Evolutionary conservation across 2,888 invertebrate species (phyloP).

Genomic region (Fissipunctia ypsillon): DNA sequence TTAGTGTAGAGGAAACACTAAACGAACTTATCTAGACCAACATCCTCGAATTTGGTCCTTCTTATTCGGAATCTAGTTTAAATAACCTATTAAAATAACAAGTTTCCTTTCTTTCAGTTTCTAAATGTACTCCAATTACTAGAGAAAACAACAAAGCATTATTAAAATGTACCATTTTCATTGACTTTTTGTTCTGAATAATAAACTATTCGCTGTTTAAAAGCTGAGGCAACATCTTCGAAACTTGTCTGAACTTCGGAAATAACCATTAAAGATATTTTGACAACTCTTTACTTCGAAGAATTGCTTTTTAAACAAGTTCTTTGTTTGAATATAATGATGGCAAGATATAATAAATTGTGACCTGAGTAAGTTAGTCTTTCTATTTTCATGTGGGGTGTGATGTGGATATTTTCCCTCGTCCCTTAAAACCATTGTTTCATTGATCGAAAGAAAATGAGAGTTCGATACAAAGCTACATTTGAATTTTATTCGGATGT

Average conservation of each 20-base stretch:
- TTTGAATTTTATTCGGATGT: constrained; percentile 28
- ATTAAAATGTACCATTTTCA: constrained; percentile 27
- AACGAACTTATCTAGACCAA: not conserved
- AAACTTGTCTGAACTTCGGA: constrained; percentile 32
- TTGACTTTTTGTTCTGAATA: constrained; percentile 37
- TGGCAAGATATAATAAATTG: not conserved
- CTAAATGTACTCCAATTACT: constrained; percentile 29
- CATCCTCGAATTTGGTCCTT: not conserved
- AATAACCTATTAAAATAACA: constrained; percentile 34
- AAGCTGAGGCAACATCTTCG: constrained; percentile 31
- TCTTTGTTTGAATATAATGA: constrained; percentile 8
- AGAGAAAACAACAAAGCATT: constrained; percentile 27
- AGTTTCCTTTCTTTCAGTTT: constrained; percentile 5
- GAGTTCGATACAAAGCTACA: constrained; percentile 31
- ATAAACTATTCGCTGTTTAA: constrained; percentile 48
- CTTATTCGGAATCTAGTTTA: not conserved
- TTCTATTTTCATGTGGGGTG: not conserved
- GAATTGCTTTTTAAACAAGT: constrained; percentile 18
- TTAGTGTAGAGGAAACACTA: constrained; percentile 1
- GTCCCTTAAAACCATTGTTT: constrained; percentile 25
- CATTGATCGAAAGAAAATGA: constrained; percentile 46
- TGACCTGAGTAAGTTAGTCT: not conserved
- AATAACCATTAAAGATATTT: constrained; percentile 44
- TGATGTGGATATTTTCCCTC: not conserved
- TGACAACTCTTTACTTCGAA: constrained; percentile 24